Percentiles rank a stretch among this genome's conserved stretches.
Evolutionary conservation across 2,888 invertebrate genomes (phyloP).

Genomic region (Cryptocheilus praepositus): DNA sequence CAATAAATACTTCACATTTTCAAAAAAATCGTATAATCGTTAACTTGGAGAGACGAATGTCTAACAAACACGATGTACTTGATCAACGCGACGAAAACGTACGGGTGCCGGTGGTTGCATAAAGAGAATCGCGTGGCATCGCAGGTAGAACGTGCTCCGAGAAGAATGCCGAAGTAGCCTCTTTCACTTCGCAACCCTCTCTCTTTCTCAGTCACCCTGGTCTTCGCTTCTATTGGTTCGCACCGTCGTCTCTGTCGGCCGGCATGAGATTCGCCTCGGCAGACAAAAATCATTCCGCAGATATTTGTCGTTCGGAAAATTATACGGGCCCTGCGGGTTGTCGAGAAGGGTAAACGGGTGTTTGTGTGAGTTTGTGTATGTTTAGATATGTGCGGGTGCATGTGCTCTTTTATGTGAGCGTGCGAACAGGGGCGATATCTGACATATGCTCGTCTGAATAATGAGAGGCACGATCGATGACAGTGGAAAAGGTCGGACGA

Average conservation of each 20-base stretch:
- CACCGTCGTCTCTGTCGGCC: constrained; percentile 11
- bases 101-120: not conserved
- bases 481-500: too few species aligned
- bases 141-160: not conserved
- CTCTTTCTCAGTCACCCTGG: constrained; percentile 3
- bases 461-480: too few species aligned
- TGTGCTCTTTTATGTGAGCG: too few species aligned
- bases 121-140: not conserved
- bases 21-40: too few species aligned
- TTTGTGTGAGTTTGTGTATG: too few species aligned
- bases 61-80: too few species aligned
- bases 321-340: constrained; percentile 16
- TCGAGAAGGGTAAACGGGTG: not conserved
- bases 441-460: too few species aligned
- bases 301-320: constrained; percentile 31
- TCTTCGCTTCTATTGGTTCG: constrained; percentile 1
- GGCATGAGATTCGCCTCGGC: constrained; percentile 29
- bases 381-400: too few species aligned
- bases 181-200: constrained; percentile 36
- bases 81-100: too few species aligned
- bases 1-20: too few species aligned
- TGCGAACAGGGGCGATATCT: too few species aligned
- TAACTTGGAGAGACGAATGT: too few species aligned
- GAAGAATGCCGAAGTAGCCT: constrained; percentile 23
- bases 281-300: constrained; percentile 35